phyloP scores from a whole-genome alignment of 2,888 invertebrate species.

The Epinotia ramella region DNA sequence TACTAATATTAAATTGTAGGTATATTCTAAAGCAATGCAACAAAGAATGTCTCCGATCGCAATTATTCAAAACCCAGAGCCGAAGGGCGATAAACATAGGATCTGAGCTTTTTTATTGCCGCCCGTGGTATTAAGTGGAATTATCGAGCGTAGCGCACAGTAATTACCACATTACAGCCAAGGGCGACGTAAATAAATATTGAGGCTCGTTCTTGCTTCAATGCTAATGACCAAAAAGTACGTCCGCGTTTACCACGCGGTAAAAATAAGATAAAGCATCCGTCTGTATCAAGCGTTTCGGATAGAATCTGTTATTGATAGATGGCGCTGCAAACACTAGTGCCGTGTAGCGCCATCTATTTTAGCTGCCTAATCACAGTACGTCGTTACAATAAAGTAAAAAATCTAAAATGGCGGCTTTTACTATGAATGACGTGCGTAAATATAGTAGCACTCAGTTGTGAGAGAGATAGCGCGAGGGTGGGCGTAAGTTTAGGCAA shows the following conservation, averaged over 20 bases:
- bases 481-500: no score
- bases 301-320: neutral
- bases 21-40: neutral
- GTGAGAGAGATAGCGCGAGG: no score
- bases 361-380: neutral
- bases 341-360: neutral
- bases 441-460: no score
- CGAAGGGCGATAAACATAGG: neutral
- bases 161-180: neutral
- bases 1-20: neutral
- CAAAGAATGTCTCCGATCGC: neutral
- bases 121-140: neutral
- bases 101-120: neutral
- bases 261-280: conserved; percentile 1
- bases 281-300: neutral
- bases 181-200: neutral
- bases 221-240: neutral
- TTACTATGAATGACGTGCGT: no score
- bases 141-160: neutral
- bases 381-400: neutral
- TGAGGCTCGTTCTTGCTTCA: neutral
- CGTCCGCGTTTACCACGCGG: neutral
- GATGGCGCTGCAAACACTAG: neutral
- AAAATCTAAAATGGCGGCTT: no score
- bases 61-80: neutral